A percentile compares a stretch with the other conserved stretches of the same genome.
phyloP scores from a whole-genome alignment of 2,797 vertebrate species.

The Corythornis leucogaster region DNA sequence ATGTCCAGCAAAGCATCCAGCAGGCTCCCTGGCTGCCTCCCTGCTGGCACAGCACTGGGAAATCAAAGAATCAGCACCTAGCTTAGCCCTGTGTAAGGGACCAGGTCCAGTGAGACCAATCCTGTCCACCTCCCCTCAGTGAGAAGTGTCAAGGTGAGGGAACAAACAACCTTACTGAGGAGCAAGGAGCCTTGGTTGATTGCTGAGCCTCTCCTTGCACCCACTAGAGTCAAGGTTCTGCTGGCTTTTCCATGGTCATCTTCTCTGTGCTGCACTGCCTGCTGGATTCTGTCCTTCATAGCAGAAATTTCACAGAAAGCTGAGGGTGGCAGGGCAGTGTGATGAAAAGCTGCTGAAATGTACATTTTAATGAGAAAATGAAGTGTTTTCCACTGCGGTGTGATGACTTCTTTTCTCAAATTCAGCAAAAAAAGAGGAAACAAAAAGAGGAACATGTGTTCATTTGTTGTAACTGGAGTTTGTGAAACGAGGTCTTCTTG shows the following conservation, averaged over 20 bases:
- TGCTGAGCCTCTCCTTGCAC: background rate
- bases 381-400: constrained; percentile 75
- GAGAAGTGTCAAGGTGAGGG: background rate
- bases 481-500: constrained; percentile 75
- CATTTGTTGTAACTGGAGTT: constrained; percentile 77
- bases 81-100: fast-evolving
- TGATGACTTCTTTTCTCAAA: constrained; percentile 59
- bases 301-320: background rate
- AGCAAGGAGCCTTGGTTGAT: background rate
- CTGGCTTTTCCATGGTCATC: background rate
- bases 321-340: constrained; percentile 12
- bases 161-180: background rate
- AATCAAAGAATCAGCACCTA: background rate
- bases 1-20: background rate
- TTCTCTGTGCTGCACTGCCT: background rate
- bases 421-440: constrained; percentile 79
- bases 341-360: constrained; percentile 62
- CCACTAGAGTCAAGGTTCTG: background rate
- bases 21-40: fast-evolving
- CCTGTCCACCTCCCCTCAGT: background rate
- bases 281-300: background rate
- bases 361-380: constrained; percentile 77
- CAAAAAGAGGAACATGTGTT: constrained; percentile 77
- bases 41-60: background rate
- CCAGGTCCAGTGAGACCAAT: background rate